Base-by-base conservation (phyloP, 2,888 invertebrate genomes). In the Dasysyrphus albostriatus region DNA sequence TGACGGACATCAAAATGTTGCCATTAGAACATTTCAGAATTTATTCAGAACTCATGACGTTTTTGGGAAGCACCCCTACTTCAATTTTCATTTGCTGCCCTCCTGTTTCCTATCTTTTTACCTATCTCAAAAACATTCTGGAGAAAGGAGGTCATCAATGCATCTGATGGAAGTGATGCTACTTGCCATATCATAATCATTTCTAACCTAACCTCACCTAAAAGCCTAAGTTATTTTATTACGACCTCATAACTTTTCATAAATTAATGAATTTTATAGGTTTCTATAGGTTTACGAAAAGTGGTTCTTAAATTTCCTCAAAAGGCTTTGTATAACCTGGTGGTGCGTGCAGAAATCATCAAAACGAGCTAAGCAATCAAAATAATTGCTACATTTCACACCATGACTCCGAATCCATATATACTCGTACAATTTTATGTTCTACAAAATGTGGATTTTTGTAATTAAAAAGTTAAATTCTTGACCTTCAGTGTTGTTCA, bases 381-480 rank as follows among this genome's bases (percentile, higher is more conserved):
- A 29, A 72, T 54, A 67, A 51, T 70, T 54, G 39, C 47, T 72
- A 7, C 42, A 44, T 54, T 51, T 47, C 51, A 72, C 42, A 54
- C 24, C 72, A 63, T 51, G 54, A 19, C 54, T 42, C 42, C 42
- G 32, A 58, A 73, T 29, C 32, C 8, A 24, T 24, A 24, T 24
- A 24, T 24, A 24, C 24, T n/a, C n/a, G n/a, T n/a, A 5, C 32
- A 34, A 37, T 63, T 61, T 61, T 61, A 80, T 75, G 42, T 24
- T 44, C 8, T 39, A 56, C 39, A 70, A 24, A 63, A 56, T 56
- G 81, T 65, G 70, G 12, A 56, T 49, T 76, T 63, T 47, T 54
- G 69, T 72, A 82, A 82, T 82, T 76, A 82, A 76, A 72, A 82
- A 76, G 79, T 79, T 76, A 70, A 54, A 56, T 65, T 63, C 56